Base-by-base conservation (phyloP, 2,113 vertebrate species). In the Zosterops japonicus region DNA sequence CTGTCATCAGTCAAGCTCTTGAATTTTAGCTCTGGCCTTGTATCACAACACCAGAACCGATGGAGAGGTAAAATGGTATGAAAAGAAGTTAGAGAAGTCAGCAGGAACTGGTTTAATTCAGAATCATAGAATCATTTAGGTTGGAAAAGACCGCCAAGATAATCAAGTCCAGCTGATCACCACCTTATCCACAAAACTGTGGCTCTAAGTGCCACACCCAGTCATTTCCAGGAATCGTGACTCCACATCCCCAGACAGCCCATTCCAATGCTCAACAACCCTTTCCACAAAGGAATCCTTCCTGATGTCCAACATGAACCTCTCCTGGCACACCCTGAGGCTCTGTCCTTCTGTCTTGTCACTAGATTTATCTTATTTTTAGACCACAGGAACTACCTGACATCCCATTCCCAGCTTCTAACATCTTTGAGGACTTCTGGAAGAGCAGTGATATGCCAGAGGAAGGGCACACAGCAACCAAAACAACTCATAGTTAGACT, bases 1-100 rank as follows among this genome's bases (percentile, higher is more conserved):
- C 47, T 41, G 47, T 6, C 33, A 5, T 21, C 12, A 0, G 7
- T 11, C 18, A 87, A 83, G 9, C 29, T 67, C 33, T 8, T 76
- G 56, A 36, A 27, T 72, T 83, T 87, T 8, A 61, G 8, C 50
- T 61, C 6, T 5, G 29, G 23, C 50, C 27, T 70, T 36, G 22
- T 68, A 75, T 53, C 17, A 3, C 0, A 0, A 24, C 31, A 36
- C 6, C 50, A 82, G 35, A 57, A 50, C 11, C 1, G 0, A 28
- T 1, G 0, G 39, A 80, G 33, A 12, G 21, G 20, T 42, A 39
- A 77, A 74, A 86, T 5, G 4, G 11, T 39, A 33, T 44, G 56
- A 47, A 39, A 63, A 68, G 23, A 41, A 71, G 18, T 49, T 41
- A 31, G 8, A 79, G 17, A 6, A 25, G 44, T 60, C 53, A 80